A percentile compares a stretch with the other conserved stretches of the same genome.
Evolutionary conservation across 2,888 invertebrate species (phyloP).

Genomic region (Amiota communis): DNA sequence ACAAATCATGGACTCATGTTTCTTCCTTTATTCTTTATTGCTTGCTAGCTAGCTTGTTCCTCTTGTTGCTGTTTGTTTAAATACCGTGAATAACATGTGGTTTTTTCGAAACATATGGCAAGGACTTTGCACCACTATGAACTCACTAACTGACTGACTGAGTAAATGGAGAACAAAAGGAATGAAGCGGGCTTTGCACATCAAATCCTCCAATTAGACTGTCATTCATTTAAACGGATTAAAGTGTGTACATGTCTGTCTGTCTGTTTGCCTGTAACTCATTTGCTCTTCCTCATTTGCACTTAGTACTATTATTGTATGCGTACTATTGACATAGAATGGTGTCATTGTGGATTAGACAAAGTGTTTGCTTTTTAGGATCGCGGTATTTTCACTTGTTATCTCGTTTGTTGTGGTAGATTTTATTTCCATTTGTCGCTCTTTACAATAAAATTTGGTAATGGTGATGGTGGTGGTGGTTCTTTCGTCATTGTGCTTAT

Average conservation of each 20-base stretch:
- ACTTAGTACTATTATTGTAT: background rate
- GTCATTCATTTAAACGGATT: constrained; percentile 73
- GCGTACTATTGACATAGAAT: constrained; percentile 15
- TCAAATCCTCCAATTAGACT: constrained; percentile 73
- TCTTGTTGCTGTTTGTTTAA: constrained; percentile 70
- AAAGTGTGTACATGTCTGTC: constrained; percentile 41
- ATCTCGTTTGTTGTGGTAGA: background rate
- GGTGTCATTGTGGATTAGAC: constrained; percentile 19
- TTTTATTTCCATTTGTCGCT: constrained; percentile 8
- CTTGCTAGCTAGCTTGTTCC: constrained; percentile 35
- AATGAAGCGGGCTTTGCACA: constrained; percentile 41
- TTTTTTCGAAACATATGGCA: constrained; percentile 73
- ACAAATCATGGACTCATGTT: no score
- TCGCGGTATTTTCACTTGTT: background rate
- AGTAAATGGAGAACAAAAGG: background rate
- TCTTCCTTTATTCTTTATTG: background rate
- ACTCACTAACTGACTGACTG: background rate
- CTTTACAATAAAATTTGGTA: background rate
- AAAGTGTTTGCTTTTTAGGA: constrained; percentile 22
- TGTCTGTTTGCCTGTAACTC: constrained; percentile 22
- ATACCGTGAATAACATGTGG: constrained; percentile 73
- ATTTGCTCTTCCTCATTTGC: background rate
- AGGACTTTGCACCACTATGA: constrained; percentile 69
- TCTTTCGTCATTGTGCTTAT: constrained; percentile 51
- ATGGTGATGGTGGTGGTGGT: constrained; percentile 40